Base-by-base conservation (phyloP, 2,888 invertebrate species). In the Diplazon laetatorius region DNA sequence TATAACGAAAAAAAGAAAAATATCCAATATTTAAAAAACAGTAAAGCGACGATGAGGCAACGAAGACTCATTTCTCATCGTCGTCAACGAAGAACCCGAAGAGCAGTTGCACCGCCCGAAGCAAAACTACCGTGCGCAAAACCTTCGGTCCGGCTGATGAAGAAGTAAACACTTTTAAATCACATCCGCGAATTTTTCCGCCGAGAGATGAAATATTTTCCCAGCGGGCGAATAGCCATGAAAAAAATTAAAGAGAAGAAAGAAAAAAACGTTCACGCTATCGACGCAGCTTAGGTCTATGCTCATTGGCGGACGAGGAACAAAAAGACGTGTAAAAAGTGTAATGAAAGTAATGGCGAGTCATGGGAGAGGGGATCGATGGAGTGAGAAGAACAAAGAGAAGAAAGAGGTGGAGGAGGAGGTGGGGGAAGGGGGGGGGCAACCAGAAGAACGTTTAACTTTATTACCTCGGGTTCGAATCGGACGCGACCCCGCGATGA, bases 391-490 rank as follows among this genome's bases (percentile, higher is more conserved):
- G 66, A 39, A n/a, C n/a, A n/a, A n/a, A n/a, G n/a, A n/a, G 18
- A 30, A 57, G 55, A 6, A 25, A 14, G 30, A 48, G 52, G 50
- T 20, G 44, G 52, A 50, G 48, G 35, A 39, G 66, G 62, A 70
- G 46, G 59, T 63, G 25, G 71, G 63, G 48, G n/a, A 74, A 74
- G 69, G 59, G 74, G 68, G n/a, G n/a, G n/a, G n/a, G n/a, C n/a
- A n/a, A 76, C 76, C 71, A 72, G 75, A 73, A 60, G 72, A 78
- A 59, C 77, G 74, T 81, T 82, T 80, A 81, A 80, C 76, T 80
- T 80, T 82, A 82, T 81, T 76, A 59, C 78, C 76, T 39, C 63
- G 65, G 81, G 74, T 80, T 76, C 78, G 80, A 79, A 63, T 72
- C 77, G 73, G 52, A 60, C 60, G 55, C 77, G 80, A 82, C 82